Evolutionary conservation across 2,888 invertebrate genomes (phyloP).

Genomic region (Trichogramma evanescens): DNA sequence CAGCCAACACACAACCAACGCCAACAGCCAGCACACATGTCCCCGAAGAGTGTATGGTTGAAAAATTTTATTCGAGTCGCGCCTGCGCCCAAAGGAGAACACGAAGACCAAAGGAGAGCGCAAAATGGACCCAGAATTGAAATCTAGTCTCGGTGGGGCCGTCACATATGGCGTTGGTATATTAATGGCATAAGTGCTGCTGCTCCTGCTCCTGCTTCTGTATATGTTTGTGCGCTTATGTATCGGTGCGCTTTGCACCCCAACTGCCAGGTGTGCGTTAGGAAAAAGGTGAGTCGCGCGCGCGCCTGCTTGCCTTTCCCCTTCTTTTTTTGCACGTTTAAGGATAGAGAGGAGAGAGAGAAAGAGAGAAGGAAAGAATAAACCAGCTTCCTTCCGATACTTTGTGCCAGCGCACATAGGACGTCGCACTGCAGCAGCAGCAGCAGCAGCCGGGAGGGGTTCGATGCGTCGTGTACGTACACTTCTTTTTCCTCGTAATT

Average conservation of each 20-base stretch:
- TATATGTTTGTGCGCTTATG: constrained; percentile 18
- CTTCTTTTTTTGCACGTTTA: constrained; percentile 31
- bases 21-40: constrained; percentile 5
- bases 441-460: constrained; percentile 1
- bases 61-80: too few species aligned
- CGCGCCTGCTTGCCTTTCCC: constrained; percentile 25
- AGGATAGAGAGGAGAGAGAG: constrained; percentile 28
- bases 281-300: constrained; percentile 38
- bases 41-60: neutral
- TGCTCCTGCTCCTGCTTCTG: too few species aligned
- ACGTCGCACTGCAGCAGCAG: neutral
- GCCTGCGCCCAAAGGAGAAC: neutral
- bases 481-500: constrained; percentile 23
- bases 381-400: constrained; percentile 42
- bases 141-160: constrained; percentile 46
- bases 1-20: neutral
- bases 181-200: neutral
- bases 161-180: constrained; percentile 38
- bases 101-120: constrained; percentile 2
- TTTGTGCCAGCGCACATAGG: constrained; percentile 20
- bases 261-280: constrained; percentile 44
- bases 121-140: constrained; percentile 40
- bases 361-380: constrained; percentile 29
- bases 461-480: neutral
- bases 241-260: constrained; percentile 33